These are phyloP conservation scores for Perca flavescens DNA, from an alignment of 2,113 vertebrate genomes.

Conservation along the genomic window DNA sequence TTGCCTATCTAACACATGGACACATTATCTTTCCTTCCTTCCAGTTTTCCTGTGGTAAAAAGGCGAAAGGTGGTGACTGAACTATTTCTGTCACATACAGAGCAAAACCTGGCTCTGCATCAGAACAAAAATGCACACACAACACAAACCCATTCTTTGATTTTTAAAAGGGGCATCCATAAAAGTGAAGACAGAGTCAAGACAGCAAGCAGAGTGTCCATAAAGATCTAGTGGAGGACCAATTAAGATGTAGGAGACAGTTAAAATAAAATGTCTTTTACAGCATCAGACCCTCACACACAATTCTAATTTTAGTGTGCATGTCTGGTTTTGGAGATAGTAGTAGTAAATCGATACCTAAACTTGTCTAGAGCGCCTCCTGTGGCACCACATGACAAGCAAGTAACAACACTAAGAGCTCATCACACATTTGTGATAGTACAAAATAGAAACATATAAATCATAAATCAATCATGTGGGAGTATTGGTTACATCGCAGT, in stretches of 20 bases:
- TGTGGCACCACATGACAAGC: constrained; percentile 16
- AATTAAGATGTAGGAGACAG: constrained; percentile 63
- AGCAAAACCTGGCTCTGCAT: constrained; percentile 38
- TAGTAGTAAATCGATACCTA: neutral
- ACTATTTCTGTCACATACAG: constrained; percentile 38
- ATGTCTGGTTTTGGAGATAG: neutral
- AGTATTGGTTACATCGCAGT: constrained; percentile 13
- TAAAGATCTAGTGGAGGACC: constrained; percentile 66
- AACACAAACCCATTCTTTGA: constrained; percentile 1
- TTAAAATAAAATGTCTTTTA: constrained; percentile 22
- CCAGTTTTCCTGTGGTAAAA: constrained; percentile 38
- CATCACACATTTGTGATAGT: neutral
- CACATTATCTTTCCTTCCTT: constrained; percentile 7
- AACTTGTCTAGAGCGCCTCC: constrained; percentile 20
- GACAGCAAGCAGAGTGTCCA: constrained; percentile 57
- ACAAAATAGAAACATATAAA: constrained; percentile 3
- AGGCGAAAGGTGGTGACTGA: constrained; percentile 42
- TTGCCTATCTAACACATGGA: constrained; percentile 34
- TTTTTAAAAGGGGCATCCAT: constrained; percentile 40
- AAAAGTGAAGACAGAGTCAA: constrained; percentile 44
- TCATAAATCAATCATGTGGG: constrained; percentile 4
- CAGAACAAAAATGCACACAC: neutral
- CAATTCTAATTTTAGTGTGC: neutral
- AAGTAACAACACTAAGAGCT: neutral
- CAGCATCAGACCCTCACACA: neutral